Percentiles rank a stretch among this genome's conserved stretches.
phyloP scores from a whole-genome alignment of 2,888 invertebrate species.

The Caenorhabditis sinica region DNA sequence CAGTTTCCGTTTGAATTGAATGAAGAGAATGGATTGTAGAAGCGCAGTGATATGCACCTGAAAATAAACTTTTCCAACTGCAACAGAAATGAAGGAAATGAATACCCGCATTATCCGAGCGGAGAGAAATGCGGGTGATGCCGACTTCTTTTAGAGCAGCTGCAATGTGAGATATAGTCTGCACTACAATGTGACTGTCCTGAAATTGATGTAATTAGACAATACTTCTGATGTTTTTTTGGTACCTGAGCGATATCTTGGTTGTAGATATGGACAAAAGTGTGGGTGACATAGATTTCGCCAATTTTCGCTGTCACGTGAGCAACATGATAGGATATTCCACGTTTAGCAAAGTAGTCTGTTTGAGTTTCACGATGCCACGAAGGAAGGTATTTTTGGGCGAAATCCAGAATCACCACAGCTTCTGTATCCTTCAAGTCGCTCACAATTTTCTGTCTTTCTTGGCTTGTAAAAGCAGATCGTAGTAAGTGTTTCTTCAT shows the following conservation, averaged over 20 bases:
- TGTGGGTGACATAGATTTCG: neutral
- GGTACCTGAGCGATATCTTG: neutral
- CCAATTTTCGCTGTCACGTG: neutral
- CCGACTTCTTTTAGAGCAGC: constrained; percentile 7
- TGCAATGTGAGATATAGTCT: neutral
- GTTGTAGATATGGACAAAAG: constrained; percentile 9
- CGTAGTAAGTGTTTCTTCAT: constrained; percentile 26
- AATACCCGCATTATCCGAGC: constrained; percentile 23
- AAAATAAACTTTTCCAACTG: neutral
- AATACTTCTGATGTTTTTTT: neutral
- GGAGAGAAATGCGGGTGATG: neutral
- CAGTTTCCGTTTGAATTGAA: neutral
- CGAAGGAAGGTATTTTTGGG: neutral
- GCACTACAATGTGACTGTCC: neutral
- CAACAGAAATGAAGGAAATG: neutral
- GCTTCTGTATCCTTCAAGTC: constrained; percentile 22
- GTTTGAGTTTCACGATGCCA: constrained; percentile 10
- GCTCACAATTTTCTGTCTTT: neutral
- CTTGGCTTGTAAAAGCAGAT: constrained; percentile 19
- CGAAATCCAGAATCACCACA: constrained; percentile 35
- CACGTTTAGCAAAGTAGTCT: constrained; percentile 11
- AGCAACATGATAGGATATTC: constrained; percentile 9
- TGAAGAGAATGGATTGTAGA: neutral
- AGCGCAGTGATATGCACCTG: constrained; percentile 32
- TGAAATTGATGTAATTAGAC: neutral